Conservation (phyloP, 2,113 vertebrate species). For the Murina feae region DNA sequence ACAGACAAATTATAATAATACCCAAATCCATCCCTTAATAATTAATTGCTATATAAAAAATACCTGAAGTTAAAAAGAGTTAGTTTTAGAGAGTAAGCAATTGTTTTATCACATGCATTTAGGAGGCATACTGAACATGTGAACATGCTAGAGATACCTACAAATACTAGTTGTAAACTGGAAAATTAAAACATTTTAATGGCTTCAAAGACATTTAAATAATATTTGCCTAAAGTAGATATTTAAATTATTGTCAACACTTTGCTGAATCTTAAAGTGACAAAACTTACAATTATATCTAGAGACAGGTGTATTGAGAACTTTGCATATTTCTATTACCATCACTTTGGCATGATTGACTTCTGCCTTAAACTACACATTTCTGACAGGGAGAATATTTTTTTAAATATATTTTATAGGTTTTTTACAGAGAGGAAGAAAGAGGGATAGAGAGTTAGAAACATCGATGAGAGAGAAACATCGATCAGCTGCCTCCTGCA, state of each 20-base stretch:
- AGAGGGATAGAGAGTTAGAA: too few species aligned
- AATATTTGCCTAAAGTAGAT: not conserved
- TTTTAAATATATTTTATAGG: too few species aligned
- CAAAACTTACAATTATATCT: not conserved
- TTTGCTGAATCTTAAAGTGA: not conserved
- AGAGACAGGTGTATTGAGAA: not conserved
- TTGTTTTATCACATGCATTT: not conserved
- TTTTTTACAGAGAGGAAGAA: too few species aligned
- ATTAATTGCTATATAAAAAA: not conserved
- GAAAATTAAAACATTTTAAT: not conserved
- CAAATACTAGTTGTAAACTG: not conserved
- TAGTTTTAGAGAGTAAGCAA: not conserved
- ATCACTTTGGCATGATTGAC: not conserved
- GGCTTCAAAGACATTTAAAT: not conserved
- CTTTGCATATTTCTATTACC: not conserved
- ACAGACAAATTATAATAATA: constrained; percentile 18
- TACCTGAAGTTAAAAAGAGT: not conserved
- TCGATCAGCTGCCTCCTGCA: too few species aligned
- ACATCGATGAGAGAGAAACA: too few species aligned
- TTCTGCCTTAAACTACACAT: not conserved
- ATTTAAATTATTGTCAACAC: not conserved
- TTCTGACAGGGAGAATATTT: not conserved
- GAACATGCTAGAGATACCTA: not conserved
- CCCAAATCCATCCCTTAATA: not conserved
- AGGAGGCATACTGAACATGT: not conserved